Evolutionary conservation across 2,888 invertebrate species (phyloP).

Genomic region (Brassicogethes aeneus): DNA sequence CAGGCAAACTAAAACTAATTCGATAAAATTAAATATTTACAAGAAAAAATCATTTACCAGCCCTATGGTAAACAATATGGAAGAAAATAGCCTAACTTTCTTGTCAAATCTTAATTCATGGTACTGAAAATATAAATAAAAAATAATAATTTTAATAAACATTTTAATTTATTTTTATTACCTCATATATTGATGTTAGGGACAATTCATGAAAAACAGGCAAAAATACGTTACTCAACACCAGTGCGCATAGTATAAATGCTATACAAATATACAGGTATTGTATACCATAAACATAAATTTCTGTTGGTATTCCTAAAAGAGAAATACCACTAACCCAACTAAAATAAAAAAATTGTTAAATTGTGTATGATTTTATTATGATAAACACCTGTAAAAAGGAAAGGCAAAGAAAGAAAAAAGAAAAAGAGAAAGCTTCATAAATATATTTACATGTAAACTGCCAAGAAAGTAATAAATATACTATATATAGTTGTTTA

Average conservation of each 20-base stretch:
- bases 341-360: conserved; percentile 14
- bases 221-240: conserved; percentile 20
- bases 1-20: neutral
- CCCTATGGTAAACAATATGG: conserved; percentile 6
- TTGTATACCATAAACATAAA: conserved; percentile 54
- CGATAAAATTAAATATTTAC: neutral
- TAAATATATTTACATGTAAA: too few relatives aligned
- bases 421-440: too few relatives aligned
- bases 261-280: conserved; percentile 11
- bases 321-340: conserved; percentile 50
- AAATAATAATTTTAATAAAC: too few relatives aligned
- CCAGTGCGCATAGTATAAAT: conserved; percentile 17
- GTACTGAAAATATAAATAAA: conserved; percentile 18
- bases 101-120: conserved; percentile 22
- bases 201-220: conserved; percentile 23
- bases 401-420: too few relatives aligned
- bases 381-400: too few relatives aligned
- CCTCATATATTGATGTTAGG: neutral
- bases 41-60: neutral
- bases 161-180: neutral
- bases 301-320: conserved; percentile 70
- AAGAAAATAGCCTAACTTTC: conserved; percentile 21
- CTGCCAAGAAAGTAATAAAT: too few relatives aligned
- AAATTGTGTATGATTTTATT: neutral
- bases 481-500: too few relatives aligned